phyloP scores from a whole-genome alignment of 2,888 invertebrate species.

The Thera britannica region DNA sequence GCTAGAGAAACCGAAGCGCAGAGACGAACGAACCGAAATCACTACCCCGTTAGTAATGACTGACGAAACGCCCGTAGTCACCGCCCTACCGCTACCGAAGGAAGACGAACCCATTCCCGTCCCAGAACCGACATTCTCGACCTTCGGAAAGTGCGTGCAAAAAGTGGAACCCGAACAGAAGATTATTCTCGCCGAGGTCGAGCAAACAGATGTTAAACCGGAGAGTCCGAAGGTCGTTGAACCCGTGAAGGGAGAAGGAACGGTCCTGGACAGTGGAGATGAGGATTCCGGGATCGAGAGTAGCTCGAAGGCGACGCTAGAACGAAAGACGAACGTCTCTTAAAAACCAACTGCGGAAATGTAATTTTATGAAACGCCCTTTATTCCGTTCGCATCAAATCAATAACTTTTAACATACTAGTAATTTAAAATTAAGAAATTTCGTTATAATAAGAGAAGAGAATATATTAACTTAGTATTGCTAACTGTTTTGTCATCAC shows the following conservation, averaged over 20 bases:
- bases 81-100: conserved; percentile 56
- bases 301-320: conserved; percentile 84
- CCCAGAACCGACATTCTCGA: conserved; percentile 84
- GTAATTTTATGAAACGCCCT: background rate
- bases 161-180: conserved; percentile 61
- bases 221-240: conserved; percentile 63
- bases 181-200: conserved; percentile 59
- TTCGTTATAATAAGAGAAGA: no score
- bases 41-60: conserved; percentile 73
- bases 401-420: background rate
- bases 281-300: conserved; percentile 88
- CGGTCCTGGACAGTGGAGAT: conserved; percentile 86
- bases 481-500: no score
- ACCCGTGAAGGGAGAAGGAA: conserved; percentile 83
- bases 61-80: conserved; percentile 75
- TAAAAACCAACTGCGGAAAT: conserved; percentile 40
- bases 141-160: conserved; percentile 82
- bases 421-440: no score
- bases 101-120: conserved; percentile 59
- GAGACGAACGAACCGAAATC: conserved; percentile 43
- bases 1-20: conserved; percentile 70
- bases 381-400: background rate
- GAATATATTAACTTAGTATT: no score
- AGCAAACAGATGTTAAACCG: conserved; percentile 51
- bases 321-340: conserved; percentile 74